Evolutionary conservation across 1,140 invertebrate genomes (phyloP), one percentile per base, ranked within the genome.

Genomic region (Aphelinus certus): DNA sequence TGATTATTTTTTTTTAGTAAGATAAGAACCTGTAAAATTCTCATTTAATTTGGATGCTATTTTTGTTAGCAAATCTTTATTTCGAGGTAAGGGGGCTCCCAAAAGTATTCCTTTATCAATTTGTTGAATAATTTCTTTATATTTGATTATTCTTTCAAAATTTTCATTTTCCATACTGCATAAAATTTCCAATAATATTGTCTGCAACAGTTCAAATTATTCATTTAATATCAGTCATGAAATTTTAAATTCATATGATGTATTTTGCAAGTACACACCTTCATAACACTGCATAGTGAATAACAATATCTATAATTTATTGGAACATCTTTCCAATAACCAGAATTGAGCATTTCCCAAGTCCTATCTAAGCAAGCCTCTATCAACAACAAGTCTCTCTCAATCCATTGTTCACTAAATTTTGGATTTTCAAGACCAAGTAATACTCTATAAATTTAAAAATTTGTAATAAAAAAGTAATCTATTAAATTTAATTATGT

Each of bases 61-160:
- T 65, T 85, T 83, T 78, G 90, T 89, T 69, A 92, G 82, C 61
- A 92, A 79, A 69, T 88, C 81, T 65, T 85, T 80, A 79, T 88
- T 84, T 66, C 81, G 80, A 66, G 86, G 82, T 76, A 92, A 78
- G 7, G 94, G 93, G 61, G 92, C 92, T 7, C 95, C 95, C 88
- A 97, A 92, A 42, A 97, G 83, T 74, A 97, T 88, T 2, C 95
- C 95, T 88, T 93, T 92, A 87, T 97, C 96, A 83, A 94, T 91
- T 71, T 91, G 91, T 84, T 92, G 89, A 65, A 95, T 90, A 55
- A 91, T 89, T 78, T 91, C 84, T 79, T 88, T 83, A 7, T 90
- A 80, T 62, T 76, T 69, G 69, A 81, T 78, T 55, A 75, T 67
- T 7, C 78, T 77, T 10, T 72, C 45, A 58, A 26, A 61, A 65